Evolutionary conservation across 2,113 vertebrate genomes (phyloP), one percentile per base, ranked within the genome.

Genomic region (Chaenocephalus aceratus): DNA sequence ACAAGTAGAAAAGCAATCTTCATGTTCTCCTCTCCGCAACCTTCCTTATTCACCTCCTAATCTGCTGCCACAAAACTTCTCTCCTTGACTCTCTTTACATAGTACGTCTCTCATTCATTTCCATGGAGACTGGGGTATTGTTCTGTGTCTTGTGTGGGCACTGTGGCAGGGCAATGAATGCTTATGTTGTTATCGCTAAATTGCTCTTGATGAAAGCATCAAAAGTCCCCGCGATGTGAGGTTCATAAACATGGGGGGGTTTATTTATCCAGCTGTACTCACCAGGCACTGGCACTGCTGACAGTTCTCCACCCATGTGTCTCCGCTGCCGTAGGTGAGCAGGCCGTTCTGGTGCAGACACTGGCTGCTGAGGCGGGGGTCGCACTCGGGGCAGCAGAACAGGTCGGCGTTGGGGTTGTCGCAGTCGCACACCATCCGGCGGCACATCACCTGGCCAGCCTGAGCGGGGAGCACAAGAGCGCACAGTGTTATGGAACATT

Each of bases 351-450:
- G 97, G 89, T 97, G 97, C 73, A 98, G 94, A 88, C 98, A 99
- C 68, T 98, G 97, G 83, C 97, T 98, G 92, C 96, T 98, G 75
- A 99, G 94, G 26, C 97, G 95, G 0, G 97, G 96, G 93, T 99
- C 98, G 84, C 98, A 99, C 89, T 99, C 98, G 5, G 98, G 98
- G 79, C 98, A 99, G 91, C 98, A 99, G 79, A 97, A 97, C n/a
- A 99, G 95, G 89, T 99, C 97, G 63, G 98, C 97, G 0, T 96
- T 99, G 82, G 98, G 97, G 87, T 99, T 99, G 92, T 99, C 97
- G 78, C 98, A 99, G 91, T 99, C 98, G 78, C 98, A 99, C 58
- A 99, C 98, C 97, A 99, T 99, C 80, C 98, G 94, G 13, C 98
- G 96, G 59, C 98, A 99, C 97, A 99, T 97, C 80, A 99, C 97